Evolutionary conservation across 2,888 invertebrate species (phyloP), one percentile per base, ranked within the genome.

Genomic region (Cryptus viduatorius): DNA sequence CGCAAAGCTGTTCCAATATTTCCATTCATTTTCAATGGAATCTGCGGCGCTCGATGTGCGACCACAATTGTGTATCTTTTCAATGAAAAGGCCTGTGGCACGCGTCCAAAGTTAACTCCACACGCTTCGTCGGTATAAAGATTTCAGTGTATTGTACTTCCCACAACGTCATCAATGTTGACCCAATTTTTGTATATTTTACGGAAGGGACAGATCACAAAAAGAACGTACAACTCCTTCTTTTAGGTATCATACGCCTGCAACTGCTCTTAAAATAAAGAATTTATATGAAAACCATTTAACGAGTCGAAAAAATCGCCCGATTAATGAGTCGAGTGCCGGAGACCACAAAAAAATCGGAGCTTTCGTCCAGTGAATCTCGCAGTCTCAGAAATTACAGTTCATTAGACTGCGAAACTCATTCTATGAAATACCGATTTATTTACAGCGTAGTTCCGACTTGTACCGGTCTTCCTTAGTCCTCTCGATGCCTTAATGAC

Each of bases 1-100:
- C 84, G 86, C 75, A 89, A 89, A 87, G 88, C 87, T 88, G 86
- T 86, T 84, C 85, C 90, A 90, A 90, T 88, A 91, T 91, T 90
- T 90, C 88, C 85, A 78, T 84, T 86, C 82, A 87, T 87, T 89
- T 88, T 91, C 85, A 87, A 84, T 79, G 65, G 71, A 78, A 84
- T 81, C 71, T 73, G 53, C 19, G 73, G 50, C 64, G 48, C 29
- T 81, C 48, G 65, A 71, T 61, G 48, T 10, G 19, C 65, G 46
- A 75, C 75, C 76, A 84, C 82, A 82, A 84, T 76, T 71, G 77
- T 56, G 42, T 78, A 53, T 82, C 56, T 80, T 82, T 77, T 46
- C 68, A 78, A 82, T 82, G 79, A 73, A 69, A 79, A 69, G 44
- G 19, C 56, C 80, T n/a, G 69, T 53, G 72, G 48, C 84, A 84